Base-by-base conservation (phyloP, 2,888 invertebrate species). In the Ochropleura leucogaster region DNA sequence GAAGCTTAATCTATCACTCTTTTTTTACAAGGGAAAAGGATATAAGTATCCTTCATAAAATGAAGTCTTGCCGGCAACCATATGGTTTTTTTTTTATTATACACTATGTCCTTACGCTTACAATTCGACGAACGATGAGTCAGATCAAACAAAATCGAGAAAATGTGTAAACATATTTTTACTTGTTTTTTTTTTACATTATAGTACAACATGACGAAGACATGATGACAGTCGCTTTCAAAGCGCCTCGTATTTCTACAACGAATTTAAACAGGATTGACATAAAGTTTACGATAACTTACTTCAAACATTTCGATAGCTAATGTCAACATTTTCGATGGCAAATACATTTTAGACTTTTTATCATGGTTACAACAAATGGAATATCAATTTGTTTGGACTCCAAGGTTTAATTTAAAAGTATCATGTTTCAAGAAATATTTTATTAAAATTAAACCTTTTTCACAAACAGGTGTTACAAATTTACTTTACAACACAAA, bases 21-120 rank as follows among this genome's bases (percentile, higher is more conserved):
- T 59, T 70, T 51, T 62, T 67, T 20, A 10, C 2, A 18, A 30
- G 16, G n/a, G 20, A n/a, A 20, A 74, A 4, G 80, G 18, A 51
- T 42, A 12, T 14, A 44, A 49, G 73, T 47, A 49, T 60, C 5
- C 12, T 80, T 53, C 8, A 47, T 18, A 55, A 63, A n/a, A 46
- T 14, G n/a, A 60, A 1, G 3, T 16, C 14, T n/a, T 69, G 9
- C 8, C 78, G 16, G n/a, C 9, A n/a, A 62, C n/a, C 42, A 10
- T n/a, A 12, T 3, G 3, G 1, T 30, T 30, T 30, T 30, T 30
- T 51, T 40, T 55, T 62, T 46, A 46, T 30, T 44, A 67, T 60
- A 6, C 42, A 18, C 60, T n/a, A 42, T 60, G 42, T 60, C 4
- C 10, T n/a, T n/a, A 42, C n/a, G 2, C n/a, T n/a, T n/a, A n/a